These are phyloP conservation scores for Pithys albifrons DNA, from an alignment of 2,113 vertebrate genomes.

Conservation along the genomic window DNA sequence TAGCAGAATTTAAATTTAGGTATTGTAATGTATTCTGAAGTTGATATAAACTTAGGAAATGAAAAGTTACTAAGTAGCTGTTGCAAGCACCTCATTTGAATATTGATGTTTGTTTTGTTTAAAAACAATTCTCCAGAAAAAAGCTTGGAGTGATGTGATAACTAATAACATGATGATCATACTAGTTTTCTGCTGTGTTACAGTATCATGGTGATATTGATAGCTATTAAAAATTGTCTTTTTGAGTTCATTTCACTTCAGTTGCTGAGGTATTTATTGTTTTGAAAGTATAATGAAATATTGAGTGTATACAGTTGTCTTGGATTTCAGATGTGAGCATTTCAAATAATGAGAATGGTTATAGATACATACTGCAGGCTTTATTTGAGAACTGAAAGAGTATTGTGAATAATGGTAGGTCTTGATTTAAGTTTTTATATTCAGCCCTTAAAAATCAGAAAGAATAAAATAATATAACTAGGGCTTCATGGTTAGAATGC, in stretches of 20 bases:
- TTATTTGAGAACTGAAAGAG: background rate
- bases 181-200: background rate
- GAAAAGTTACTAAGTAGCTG: background rate
- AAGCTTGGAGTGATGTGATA: background rate
- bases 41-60: background rate
- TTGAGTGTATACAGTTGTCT: background rate
- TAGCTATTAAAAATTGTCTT: background rate
- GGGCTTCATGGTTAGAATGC: background rate
- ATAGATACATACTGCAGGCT: background rate
- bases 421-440: background rate
- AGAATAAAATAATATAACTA: background rate
- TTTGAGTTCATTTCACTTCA: background rate
- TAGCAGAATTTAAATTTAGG: background rate
- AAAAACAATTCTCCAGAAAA: background rate
- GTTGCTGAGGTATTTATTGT: background rate
- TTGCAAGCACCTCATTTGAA: background rate
- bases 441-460: background rate
- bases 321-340: background rate
- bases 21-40: background rate
- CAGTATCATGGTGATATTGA: background rate
- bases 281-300: background rate
- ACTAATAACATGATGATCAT: background rate
- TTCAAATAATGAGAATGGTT: background rate
- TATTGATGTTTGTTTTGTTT: background rate
- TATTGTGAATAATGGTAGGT: background rate